Evolutionary conservation across 2,888 invertebrate genomes (phyloP).

Genomic region (Epiperipatus broadwayi): DNA sequence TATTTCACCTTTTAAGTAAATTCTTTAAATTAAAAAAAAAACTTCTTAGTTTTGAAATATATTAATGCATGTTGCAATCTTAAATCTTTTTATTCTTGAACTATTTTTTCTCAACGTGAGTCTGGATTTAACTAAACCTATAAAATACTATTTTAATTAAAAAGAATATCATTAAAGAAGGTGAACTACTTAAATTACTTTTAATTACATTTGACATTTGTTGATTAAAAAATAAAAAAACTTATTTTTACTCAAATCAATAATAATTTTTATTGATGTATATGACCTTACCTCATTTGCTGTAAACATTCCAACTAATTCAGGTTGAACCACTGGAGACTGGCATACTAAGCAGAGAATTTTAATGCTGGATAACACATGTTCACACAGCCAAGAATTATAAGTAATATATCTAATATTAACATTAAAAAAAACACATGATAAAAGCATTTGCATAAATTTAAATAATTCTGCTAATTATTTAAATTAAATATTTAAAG

Average conservation of each 20-base stretch:
- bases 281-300: constrained; percentile 39
- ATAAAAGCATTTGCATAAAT: constrained; percentile 7
- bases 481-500: constrained; percentile 9
- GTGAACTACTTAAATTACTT: too few species aligned
- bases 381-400: constrained; percentile 43
- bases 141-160: too few species aligned
- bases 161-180: too few species aligned
- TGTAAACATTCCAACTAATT: constrained; percentile 51
- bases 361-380: constrained; percentile 46
- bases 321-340: constrained; percentile 44
- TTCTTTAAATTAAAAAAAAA: too few species aligned
- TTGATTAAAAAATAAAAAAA: too few species aligned
- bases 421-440: constrained; percentile 9
- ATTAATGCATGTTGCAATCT: too few species aligned
- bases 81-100: too few species aligned
- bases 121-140: too few species aligned
- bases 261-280: constrained; percentile 25
- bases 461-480: neutral
- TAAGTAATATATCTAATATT: constrained; percentile 41
- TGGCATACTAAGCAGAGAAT: constrained; percentile 45
- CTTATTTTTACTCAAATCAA: neutral
- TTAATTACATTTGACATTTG: too few species aligned
- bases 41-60: too few species aligned
- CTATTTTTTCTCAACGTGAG: too few species aligned
- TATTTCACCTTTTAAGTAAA: too few species aligned